Evolutionary conservation across 2,888 invertebrate species (phyloP).

Genomic region (Pollenia labialis): DNA sequence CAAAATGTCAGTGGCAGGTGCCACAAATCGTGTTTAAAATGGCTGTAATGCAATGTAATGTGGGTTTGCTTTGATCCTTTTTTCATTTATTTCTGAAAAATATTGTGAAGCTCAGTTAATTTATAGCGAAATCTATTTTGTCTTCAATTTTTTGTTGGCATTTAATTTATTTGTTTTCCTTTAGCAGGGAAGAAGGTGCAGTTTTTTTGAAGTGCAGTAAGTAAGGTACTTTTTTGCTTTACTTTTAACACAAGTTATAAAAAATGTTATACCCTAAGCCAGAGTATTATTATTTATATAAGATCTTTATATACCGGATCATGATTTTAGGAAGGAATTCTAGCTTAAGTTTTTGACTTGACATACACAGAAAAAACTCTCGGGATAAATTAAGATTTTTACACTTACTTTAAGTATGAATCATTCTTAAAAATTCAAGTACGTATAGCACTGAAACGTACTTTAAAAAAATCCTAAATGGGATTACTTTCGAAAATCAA

Average conservation of each 20-base stretch:
- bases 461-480: no score
- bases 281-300: no score
- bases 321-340: no score
- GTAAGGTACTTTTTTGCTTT: constrained; percentile 16
- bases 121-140: constrained; percentile 48
- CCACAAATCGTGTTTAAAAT: constrained; percentile 25
- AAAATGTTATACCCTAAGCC: no score
- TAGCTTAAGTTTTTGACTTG: no score
- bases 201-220: constrained; percentile 33
- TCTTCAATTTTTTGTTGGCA: constrained; percentile 28
- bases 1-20: constrained; percentile 49
- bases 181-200: background rate
- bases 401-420: no score
- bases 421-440: no score
- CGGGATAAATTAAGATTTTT: no score
- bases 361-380: no score
- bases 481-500: no score
- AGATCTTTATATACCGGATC: no score
- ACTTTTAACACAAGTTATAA: background rate
- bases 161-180: background rate
- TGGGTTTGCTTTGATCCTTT: constrained; percentile 8
- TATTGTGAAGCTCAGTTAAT: constrained; percentile 59
- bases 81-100: background rate
- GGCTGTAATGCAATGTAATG: constrained; percentile 30
- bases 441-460: no score